Evolutionary conservation across 2,888 invertebrate species (phyloP).

Genomic region (Rhingia campestris): DNA sequence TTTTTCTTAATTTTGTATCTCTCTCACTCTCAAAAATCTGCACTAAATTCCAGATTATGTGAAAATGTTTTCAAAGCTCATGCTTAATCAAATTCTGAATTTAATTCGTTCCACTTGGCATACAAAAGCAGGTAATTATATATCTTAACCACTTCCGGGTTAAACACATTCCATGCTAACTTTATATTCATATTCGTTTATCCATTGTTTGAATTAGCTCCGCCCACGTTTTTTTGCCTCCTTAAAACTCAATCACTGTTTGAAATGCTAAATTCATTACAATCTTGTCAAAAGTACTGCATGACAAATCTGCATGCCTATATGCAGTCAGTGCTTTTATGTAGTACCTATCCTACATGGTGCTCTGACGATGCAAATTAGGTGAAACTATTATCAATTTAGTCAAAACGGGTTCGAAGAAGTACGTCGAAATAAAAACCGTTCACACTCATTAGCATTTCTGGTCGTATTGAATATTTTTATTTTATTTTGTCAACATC

Average conservation of each 20-base stretch:
- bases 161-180: not conserved
- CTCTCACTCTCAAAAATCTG: no score
- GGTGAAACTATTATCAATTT: slow-evolving; percentile 48
- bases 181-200: not conserved
- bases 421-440: slow-evolving; percentile 22
- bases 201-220: not conserved
- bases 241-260: not conserved
- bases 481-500: slow-evolving; percentile 1
- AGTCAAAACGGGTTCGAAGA: slow-evolving; percentile 30
- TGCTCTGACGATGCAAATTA: slow-evolving; percentile 43
- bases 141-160: not conserved
- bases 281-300: not conserved
- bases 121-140: no score
- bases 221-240: not conserved
- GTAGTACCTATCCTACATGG: not conserved
- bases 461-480: slow-evolving; percentile 46
- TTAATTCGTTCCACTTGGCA: no score
- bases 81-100: no score
- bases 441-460: slow-evolving; percentile 46
- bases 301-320: not conserved
- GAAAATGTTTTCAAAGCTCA: no score
- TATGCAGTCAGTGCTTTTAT: not conserved
- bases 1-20: no score
- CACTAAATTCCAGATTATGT: no score
- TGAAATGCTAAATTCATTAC: not conserved